Base-by-base conservation (phyloP, 1,140 invertebrate genomes). In the Asbolus verrucosus region DNA sequence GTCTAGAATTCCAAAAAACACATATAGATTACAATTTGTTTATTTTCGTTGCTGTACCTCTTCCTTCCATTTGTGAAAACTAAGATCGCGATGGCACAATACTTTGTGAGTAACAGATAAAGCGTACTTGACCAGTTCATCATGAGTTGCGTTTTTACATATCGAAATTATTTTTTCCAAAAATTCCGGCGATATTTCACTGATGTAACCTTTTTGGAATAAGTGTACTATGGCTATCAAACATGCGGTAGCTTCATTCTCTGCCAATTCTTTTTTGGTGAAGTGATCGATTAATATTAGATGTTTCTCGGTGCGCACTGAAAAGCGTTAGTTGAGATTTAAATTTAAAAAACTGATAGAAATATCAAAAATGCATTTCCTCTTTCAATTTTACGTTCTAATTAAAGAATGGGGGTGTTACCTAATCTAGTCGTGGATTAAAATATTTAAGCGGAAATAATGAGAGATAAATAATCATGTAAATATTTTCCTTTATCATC, bases 41-140 rank as follows among this genome's bases (percentile, higher is more conserved):
- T 46, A 46, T 1, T 3, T 46, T 30, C 27, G 46, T 0, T 24
- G 1, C 38, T 68, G 69, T 46, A 73, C 71, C 36, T 67, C 70
- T 65, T 74, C 69, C 39, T 77, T 75, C 72, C 75, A 76, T 39
- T 15, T 13, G n/a, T 65, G 24, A 38, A 78, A 76, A 8, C 13
- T 63, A 6, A 27, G 33, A 65, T 73, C 63, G 36, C 67, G 65
- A 15, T 62, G 63, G 8, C 74, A 43, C 3, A 79, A 63, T 18
- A 79, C 77, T 67, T 79, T 78, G 8, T 77, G 76, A 46, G 78
- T 63, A 8, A 78, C 60, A 0, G 73, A 73, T 6, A 79, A 36
- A 2, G 71, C 66, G 27, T 75, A 76, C 33, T 74, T 68, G 1
- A 75, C 11, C 27, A 71, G 54, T 46, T 78, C 75, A 11, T 36